Evolutionary conservation across 1,140 invertebrate species (phyloP), one percentile per base, ranked within the genome.

Genomic region (Ostrea edulis): DNA sequence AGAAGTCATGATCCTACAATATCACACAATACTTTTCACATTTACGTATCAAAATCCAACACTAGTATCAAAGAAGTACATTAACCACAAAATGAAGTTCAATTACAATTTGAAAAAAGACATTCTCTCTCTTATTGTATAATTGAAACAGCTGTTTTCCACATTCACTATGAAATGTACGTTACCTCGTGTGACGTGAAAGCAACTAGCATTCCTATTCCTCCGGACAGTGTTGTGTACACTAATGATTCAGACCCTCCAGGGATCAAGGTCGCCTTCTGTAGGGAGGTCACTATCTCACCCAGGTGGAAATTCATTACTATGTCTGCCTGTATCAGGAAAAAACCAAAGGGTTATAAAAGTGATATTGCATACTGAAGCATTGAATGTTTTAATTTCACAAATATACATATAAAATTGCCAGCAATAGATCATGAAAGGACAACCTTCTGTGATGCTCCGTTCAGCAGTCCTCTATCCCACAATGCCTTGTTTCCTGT

Each of bases 401-500:
- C 35, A 44, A 44, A 44, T 2, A 44, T 44, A 44, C 35, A 44
- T 44, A 44, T 44, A 44, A 44, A 44, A 44, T 44, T 44, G 35
- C 35, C 35, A 44, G 35, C 35, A 44, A 44, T 44, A 44, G 35
- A 44, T 20, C 25, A 77, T 22, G 22, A 77, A 77, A 35, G 8
- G 25, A 3, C 8, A 35, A 95, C 96, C 95, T 99, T 99, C 93
- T 99, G 99, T 17, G 98, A 99, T 0, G 99, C 98, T 2, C 99
- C 99, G 94, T 98, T 99, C 5, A 99, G 93, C 35, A 99, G 95
- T 88, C 99, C 99, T 94, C 99, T 96, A 95, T 99, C 99, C 99
- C 99, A 99, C 0, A 99, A 95, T 2, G 98, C 98, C 95, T 99
- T 99, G 91, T 98, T 99, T 22, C 99, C 99, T 0, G 99, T 99